Evolutionary conservation across 2,113 vertebrate genomes (phyloP).

Genomic region (Poecile atricapillus): DNA sequence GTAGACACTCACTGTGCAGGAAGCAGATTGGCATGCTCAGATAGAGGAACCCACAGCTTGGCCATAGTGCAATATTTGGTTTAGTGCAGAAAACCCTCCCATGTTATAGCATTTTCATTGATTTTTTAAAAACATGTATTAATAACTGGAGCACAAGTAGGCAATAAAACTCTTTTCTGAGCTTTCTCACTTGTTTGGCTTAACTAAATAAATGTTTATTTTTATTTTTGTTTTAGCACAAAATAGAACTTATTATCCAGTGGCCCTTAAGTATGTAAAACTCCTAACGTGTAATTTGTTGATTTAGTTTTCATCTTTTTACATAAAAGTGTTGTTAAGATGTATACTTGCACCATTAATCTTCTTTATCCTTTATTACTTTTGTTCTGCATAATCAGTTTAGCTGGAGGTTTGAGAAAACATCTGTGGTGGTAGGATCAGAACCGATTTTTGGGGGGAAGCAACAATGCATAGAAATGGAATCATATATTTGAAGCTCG

Average conservation of each 20-base stretch:
- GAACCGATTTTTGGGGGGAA: neutral
- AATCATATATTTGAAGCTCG: neutral
- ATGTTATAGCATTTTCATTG: neutral
- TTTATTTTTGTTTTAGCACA: neutral
- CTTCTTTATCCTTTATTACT: neutral
- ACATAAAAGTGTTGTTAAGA: neutral
- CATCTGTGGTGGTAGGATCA: neutral
- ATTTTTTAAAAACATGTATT: neutral
- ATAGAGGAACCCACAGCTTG: neutral
- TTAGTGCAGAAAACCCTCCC: neutral
- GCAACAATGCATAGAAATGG: neutral
- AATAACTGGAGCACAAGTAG: neutral
- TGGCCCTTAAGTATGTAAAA: neutral
- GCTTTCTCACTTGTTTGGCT: neutral
- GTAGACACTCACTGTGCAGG: neutral
- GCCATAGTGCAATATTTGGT: neutral
- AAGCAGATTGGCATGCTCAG: neutral
- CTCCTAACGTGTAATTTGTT: neutral
- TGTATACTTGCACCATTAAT: neutral
- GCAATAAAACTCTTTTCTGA: neutral
- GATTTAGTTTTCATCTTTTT: neutral
- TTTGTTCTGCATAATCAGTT: neutral
- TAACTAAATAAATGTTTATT: neutral
- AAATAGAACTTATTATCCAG: neutral
- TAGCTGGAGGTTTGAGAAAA: neutral